Base-by-base conservation (phyloP, 53 echinoderm and acorn worm species). In the Hippasteria phrygiana region DNA sequence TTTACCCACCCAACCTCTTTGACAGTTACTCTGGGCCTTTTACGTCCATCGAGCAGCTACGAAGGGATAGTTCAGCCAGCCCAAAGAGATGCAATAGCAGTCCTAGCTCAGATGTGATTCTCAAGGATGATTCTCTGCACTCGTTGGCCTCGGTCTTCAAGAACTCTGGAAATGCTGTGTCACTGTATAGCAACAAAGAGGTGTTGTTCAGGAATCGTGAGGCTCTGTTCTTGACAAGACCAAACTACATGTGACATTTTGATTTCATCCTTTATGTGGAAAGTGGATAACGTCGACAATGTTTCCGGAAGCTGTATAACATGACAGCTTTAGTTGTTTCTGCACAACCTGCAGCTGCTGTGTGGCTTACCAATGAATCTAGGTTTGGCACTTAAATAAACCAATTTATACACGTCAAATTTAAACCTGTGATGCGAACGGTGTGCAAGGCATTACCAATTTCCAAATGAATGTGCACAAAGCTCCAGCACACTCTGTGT, bases 191-290 rank as follows among this genome's bases (percentile, higher is more conserved):
- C 85, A 85, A 71, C 36, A 85, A 85, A 27, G 70, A 85, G 53
- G 85, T 85, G 4, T n/a, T 85, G 85, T 85, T 85, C n/a, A 85
- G 85, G 26, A 85, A 85, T 41, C 33, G 85, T 6, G 85, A 85
- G 53, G 85, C 85, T 7, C 50, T 71, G 36, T 85, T 85, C 36
- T 26, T 85, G 71, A 70, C 85, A 46, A 47, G 85, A 85, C 85
- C 85, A 33, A 85, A 70, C 26, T 85, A 85, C 70, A 85, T 38
- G 51, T 85, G 53, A 85, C n/a, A 81, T 59, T 4, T 1, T 24
- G 22, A 18, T 24, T 2, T 8, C 7, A 26, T n/a, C n/a, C n/a
- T 24, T 3, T 6, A 55, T 10, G 18, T 55, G 7, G 20, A 65
- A 2, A 4, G 5, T 65, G 24, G 29, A 4, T 7, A 67, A 16